phyloP scores from a whole-genome alignment of 2,888 invertebrate species.

The Leucophenga maculata region DNA sequence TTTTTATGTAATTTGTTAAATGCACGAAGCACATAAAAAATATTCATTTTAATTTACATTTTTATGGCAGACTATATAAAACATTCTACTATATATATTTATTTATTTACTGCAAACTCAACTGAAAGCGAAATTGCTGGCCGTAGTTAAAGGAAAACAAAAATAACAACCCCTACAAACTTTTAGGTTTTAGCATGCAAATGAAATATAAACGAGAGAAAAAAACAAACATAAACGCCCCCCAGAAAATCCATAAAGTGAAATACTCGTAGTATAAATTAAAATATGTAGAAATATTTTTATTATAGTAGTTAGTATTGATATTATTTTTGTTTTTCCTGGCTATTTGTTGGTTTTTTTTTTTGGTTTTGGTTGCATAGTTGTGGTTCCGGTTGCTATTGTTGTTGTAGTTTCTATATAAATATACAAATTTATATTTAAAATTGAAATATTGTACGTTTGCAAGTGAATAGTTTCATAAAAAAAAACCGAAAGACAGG shows the following conservation, averaged over 20 bases:
- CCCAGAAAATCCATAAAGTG: constrained; percentile 15
- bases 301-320: background rate
- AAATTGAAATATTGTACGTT: too few relatives aligned
- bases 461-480: too few relatives aligned
- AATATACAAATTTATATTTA: too few relatives aligned
- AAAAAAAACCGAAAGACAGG: too few relatives aligned
- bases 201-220: background rate
- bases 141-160: constrained; percentile 37
- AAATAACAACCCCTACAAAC: background rate
- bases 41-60: constrained; percentile 52
- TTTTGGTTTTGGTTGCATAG: too few relatives aligned
- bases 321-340: background rate
- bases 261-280: background rate
- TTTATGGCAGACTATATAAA: constrained; percentile 38
- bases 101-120: too few relatives aligned
- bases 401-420: too few relatives aligned
- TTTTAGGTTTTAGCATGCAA: background rate
- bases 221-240: constrained; percentile 40
- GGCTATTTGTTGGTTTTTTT: constrained; percentile 33
- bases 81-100: too few relatives aligned
- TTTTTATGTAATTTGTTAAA: constrained; percentile 18
- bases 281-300: constrained; percentile 26
- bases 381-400: too few relatives aligned
- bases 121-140: background rate
- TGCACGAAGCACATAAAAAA: background rate